A percentile compares a stretch with the other conserved stretches of the same genome.
phyloP scores from a whole-genome alignment of 53 echinoderm and acorn worm genomes.

The Holothuria leucospilota region DNA sequence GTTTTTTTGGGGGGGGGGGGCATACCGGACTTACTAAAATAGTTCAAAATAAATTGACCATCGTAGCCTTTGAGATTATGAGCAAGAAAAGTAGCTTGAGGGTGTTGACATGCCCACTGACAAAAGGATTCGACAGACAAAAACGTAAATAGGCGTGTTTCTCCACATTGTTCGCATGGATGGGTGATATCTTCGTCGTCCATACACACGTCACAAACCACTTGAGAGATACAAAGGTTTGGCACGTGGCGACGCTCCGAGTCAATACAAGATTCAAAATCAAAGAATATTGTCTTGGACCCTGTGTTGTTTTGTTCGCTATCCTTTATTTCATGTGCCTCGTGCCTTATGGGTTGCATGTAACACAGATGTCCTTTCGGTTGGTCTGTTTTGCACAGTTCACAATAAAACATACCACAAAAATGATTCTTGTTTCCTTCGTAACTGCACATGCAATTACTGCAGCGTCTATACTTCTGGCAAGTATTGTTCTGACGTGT shows the following conservation, averaged over 20 bases:
- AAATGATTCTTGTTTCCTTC: too few species aligned
- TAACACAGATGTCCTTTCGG: not conserved
- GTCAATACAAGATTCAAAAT: constrained; percentile 31
- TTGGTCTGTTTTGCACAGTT: not conserved
- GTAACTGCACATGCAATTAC: not conserved
- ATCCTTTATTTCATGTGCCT: not conserved
- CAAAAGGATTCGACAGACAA: too few species aligned
- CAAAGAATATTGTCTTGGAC: not conserved
- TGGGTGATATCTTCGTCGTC: not conserved
- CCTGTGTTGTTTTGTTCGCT: not conserved
- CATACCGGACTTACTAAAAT: too few species aligned
- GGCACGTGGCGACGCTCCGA: constrained; percentile 8
- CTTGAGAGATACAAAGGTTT: not conserved
- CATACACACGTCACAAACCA: not conserved
- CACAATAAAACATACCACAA: not conserved
- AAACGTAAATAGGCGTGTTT: not conserved
- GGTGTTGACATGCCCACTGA: not conserved
- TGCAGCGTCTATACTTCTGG: not conserved
- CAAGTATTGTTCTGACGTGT: not conserved
- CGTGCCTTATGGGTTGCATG: constrained; percentile 1
- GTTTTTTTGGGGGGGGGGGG: not conserved
- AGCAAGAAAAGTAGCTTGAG: too few species aligned
- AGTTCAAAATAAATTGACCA: too few species aligned
- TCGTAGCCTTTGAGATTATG: too few species aligned
- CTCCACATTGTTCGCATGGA: not conserved